Percentiles rank a stretch among this genome's conserved stretches.
phyloP scores from a whole-genome alignment of 2,888 invertebrate species.

The Colostygia pectinataria region DNA sequence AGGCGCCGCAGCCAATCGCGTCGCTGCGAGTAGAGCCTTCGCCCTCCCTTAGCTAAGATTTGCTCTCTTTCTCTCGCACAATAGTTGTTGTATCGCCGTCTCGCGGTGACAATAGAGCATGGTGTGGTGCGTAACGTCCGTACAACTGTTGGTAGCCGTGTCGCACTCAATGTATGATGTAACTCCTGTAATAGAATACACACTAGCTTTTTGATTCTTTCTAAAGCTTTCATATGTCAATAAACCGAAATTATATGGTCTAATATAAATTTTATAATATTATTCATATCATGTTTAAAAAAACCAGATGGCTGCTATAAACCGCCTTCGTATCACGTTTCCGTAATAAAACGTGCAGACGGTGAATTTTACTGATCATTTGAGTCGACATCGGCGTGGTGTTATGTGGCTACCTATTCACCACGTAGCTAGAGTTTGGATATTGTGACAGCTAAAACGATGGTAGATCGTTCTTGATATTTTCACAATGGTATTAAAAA shows the following conservation, averaged over 20 bases:
- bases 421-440: slow-evolving; percentile 1
- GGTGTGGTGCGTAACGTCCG: slow-evolving; percentile 58
- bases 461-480: slow-evolving; percentile 4
- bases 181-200: slow-evolving; percentile 63
- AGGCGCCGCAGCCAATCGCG: slow-evolving; percentile 57
- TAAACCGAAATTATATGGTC: slow-evolving; percentile 35
- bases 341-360: slow-evolving; percentile 16
- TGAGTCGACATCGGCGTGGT: slow-evolving; percentile 5
- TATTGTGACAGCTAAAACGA: slow-evolving; percentile 9
- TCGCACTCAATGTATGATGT: slow-evolving; percentile 65
- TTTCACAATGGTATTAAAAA: slow-evolving; percentile 4
- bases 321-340: slow-evolving; percentile 14
- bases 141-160: slow-evolving; percentile 74
- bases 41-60: slow-evolving; percentile 58
- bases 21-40: slow-evolving; percentile 59
- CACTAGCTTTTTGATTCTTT: slow-evolving; percentile 44
- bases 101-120: slow-evolving; percentile 56
- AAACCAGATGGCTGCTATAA: slow-evolving; percentile 25
- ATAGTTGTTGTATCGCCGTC: slow-evolving; percentile 43
- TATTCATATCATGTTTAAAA: slow-evolving; percentile 23
- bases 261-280: slow-evolving; percentile 26
- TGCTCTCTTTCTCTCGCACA: slow-evolving; percentile 49
- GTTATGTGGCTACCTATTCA: slow-evolving; percentile 10
- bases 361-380: slow-evolving; percentile 22
- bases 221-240: slow-evolving; percentile 45